Conservation (phyloP, 1,140 invertebrate species). For the Lucilia cuprina region DNA sequence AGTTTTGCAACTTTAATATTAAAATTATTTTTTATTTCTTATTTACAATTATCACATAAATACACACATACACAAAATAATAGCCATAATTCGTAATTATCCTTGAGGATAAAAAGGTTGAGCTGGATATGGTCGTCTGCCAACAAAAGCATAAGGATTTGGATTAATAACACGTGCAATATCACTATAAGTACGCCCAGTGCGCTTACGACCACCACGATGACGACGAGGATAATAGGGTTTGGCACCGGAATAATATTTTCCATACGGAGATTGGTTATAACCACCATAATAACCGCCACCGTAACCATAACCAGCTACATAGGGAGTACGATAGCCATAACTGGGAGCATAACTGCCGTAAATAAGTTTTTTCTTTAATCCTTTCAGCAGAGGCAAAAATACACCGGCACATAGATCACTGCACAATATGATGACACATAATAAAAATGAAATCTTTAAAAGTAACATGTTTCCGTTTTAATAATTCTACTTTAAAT, state of each 20-base stretch:
- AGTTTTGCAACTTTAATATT: too few species aligned
- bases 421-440: not conserved
- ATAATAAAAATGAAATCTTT: not conserved
- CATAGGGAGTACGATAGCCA: not conserved
- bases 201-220: constrained; percentile 39
- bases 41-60: constrained; percentile 12
- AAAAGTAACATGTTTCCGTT: not conserved
- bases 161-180: constrained; percentile 56
- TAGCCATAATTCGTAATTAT: not conserved
- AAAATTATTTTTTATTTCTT: not conserved
- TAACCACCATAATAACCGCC: not conserved
- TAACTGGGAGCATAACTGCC: not conserved
- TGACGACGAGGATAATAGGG: not conserved
- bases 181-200: constrained; percentile 53
- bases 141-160: constrained; percentile 46
- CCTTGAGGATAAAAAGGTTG: constrained; percentile 53
- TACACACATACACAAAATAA: not conserved
- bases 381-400: not conserved
- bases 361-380: not conserved
- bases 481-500: not conserved
- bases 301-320: constrained; percentile 4
- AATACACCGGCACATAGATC: not conserved
- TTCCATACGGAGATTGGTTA: not conserved
- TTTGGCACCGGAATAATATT: not conserved
- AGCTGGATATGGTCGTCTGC: constrained; percentile 46